A percentile compares a stretch with the other conserved stretches of the same genome.
These are phyloP conservation scores for Centroberyx gerrardi DNA, from an alignment of 2,797 vertebrate genomes.

Conservation along the genomic window DNA sequence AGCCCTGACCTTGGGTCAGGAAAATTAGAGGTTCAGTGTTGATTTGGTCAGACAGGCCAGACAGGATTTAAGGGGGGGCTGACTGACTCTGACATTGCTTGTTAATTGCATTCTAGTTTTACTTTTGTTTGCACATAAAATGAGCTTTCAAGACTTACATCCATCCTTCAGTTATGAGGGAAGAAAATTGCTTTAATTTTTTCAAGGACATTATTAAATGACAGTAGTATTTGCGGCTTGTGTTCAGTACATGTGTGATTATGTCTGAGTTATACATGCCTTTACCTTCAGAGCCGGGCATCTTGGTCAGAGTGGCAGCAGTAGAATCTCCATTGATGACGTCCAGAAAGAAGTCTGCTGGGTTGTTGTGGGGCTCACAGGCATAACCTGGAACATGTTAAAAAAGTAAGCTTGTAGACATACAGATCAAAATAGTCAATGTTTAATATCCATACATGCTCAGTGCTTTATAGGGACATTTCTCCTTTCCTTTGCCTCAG, in stretches of 20 bases:
- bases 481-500: background rate
- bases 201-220: background rate
- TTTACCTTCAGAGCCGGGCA: constrained; percentile 67
- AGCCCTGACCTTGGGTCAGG: constrained; percentile 9
- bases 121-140: too few relatives aligned
- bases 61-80: background rate
- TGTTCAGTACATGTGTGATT: constrained; percentile 1
- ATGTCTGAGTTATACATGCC: background rate
- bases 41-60: constrained; percentile 2
- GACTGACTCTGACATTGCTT: too few relatives aligned
- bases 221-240: background rate
- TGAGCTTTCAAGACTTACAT: too few relatives aligned
- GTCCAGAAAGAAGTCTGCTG: constrained; percentile 95
- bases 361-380: constrained; percentile 94
- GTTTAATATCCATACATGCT: background rate
- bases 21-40: constrained; percentile 5
- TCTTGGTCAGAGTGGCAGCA: constrained; percentile 75
- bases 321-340: constrained; percentile 92
- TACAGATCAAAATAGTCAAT: constrained; percentile 1
- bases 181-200: background rate
- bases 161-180: too few relatives aligned
- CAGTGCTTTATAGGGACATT: background rate
- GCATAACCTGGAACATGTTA: constrained; percentile 84
- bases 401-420: constrained; percentile 3
- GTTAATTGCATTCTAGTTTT: too few relatives aligned